A percentile compares a stretch with the other conserved stretches of the same genome.
These are phyloP conservation scores for Notolepis coatsorum DNA, from an alignment of 2,797 vertebrate genomes.

Conservation along the genomic window DNA sequence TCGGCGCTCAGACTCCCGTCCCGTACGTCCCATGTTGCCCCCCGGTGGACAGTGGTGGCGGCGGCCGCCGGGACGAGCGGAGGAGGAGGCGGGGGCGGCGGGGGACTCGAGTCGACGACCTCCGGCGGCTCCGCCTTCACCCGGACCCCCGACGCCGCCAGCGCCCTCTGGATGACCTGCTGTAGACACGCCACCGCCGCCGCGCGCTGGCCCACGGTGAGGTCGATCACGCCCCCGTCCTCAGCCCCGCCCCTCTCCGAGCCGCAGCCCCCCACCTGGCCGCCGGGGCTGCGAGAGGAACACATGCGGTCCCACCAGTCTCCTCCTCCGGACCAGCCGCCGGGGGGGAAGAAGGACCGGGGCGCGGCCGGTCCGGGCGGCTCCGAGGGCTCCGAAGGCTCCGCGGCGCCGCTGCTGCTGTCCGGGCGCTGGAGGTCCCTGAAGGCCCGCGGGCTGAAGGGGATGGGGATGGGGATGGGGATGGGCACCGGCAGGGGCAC, in stretches of 20 bases:
- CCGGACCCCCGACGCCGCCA: conserved; percentile 82
- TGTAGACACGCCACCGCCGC: conserved; percentile 93
- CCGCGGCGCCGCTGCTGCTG: conserved; percentile 84
- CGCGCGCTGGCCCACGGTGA: conserved; percentile 91
- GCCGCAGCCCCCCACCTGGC: conserved; percentile 52
- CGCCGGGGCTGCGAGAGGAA: conserved; percentile 75
- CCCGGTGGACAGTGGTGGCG: conserved; percentile 79
- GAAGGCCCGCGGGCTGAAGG: conserved; percentile 88
- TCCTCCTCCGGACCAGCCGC: conserved; percentile 68
- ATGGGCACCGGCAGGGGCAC: conserved; percentile 97
- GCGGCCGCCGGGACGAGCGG: conserved; percentile 47
- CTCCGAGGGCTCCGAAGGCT: conserved; percentile 85
- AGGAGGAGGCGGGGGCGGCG: conserved; percentile 37
- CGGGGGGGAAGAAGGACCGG: conserved; percentile 81
- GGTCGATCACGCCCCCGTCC: conserved; percentile 93
- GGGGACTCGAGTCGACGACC: conserved; percentile 68
- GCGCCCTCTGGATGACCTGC: conserved; percentile 92
- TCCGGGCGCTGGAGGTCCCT: conserved; percentile 90
- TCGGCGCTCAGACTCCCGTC: conserved; percentile 32
- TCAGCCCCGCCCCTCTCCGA: conserved; percentile 84
- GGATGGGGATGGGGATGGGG: conserved; percentile 96
- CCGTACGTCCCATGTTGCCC: conserved; percentile 73
- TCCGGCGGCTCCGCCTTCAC: conserved; percentile 92
- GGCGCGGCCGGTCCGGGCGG: conserved; percentile 83
- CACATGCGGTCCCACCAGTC: conserved; percentile 81